These are phyloP conservation scores for Nyctibius bracteatus DNA, from an alignment of 2,113 vertebrate genomes.

Conservation along the genomic window DNA sequence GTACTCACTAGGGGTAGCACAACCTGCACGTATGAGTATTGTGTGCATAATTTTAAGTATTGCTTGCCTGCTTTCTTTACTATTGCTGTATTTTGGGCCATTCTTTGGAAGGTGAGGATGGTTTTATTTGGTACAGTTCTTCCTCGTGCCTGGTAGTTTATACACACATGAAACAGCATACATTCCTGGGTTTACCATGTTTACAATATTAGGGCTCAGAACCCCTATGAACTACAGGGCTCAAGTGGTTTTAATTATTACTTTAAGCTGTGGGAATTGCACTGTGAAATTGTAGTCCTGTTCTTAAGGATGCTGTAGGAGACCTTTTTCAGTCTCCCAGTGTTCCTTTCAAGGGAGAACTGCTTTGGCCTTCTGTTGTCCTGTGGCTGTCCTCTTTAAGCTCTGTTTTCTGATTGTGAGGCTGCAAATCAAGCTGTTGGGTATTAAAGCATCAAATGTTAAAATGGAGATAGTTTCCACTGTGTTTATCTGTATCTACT, in stretches of 20 bases:
- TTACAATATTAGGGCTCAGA: neutral
- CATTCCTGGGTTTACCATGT: neutral
- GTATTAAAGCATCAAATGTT: neutral
- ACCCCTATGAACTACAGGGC: neutral
- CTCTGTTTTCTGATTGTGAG: neutral
- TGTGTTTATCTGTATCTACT: neutral
- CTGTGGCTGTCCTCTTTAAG: neutral
- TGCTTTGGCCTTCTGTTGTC: neutral
- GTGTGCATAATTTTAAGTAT: neutral
- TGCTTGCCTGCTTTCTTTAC: neutral
- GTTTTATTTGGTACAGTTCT: neutral
- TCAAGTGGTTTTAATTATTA: neutral
- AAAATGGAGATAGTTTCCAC: neutral
- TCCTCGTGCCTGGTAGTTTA: neutral
- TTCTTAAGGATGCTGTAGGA: neutral
- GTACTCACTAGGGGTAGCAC: neutral
- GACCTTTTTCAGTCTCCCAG: neutral
- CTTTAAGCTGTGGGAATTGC: neutral
- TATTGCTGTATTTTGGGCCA: neutral
- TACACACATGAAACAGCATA: neutral
- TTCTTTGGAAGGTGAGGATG: neutral
- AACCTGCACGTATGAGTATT: neutral
- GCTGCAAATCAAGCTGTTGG: neutral
- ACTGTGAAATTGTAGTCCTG: neutral
- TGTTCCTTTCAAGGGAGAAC: neutral